These are phyloP conservation scores for Micropoecilia bifurca DNA, from an alignment of 2,797 vertebrate genomes.

Conservation along the genomic window DNA sequence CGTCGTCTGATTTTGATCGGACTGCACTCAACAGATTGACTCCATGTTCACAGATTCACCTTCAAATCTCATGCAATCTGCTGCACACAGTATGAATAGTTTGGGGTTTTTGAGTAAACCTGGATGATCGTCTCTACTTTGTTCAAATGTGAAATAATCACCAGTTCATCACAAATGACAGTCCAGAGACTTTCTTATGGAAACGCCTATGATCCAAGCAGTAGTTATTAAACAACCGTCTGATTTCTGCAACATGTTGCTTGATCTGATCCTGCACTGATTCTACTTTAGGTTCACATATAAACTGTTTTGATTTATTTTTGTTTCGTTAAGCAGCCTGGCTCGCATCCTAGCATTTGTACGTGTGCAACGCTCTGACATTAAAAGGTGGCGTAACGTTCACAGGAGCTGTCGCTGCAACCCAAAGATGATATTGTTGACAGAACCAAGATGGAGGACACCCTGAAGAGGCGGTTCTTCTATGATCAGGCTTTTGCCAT, in stretches of 20 bases:
- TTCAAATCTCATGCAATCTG: background rate
- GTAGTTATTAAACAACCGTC: background rate
- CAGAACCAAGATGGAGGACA: slow-evolving; percentile 97
- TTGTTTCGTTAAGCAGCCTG: background rate
- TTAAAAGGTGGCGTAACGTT: background rate
- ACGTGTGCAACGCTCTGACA: background rate
- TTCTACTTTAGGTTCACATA: background rate
- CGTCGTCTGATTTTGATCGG: background rate
- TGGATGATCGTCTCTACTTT: background rate
- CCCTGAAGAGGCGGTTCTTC: slow-evolving; percentile 97
- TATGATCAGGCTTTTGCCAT: slow-evolving; percentile 99
- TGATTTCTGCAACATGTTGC: background rate
- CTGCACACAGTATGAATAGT: background rate
- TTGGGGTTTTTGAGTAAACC: background rate
- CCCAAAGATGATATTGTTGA: slow-evolving; percentile 97
- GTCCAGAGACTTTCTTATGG: background rate
- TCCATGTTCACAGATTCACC: background rate
- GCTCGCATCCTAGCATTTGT: no score
- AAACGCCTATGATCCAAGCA: background rate
- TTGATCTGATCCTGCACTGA: background rate
- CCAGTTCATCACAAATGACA: background rate
- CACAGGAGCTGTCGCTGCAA: slow-evolving; percentile 92
- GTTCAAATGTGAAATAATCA: background rate
- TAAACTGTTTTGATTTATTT: background rate
- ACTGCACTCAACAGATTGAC: background rate